These are phyloP conservation scores for Eilema depressum DNA, from an alignment of 2,888 invertebrate genomes.

Conservation along the genomic window DNA sequence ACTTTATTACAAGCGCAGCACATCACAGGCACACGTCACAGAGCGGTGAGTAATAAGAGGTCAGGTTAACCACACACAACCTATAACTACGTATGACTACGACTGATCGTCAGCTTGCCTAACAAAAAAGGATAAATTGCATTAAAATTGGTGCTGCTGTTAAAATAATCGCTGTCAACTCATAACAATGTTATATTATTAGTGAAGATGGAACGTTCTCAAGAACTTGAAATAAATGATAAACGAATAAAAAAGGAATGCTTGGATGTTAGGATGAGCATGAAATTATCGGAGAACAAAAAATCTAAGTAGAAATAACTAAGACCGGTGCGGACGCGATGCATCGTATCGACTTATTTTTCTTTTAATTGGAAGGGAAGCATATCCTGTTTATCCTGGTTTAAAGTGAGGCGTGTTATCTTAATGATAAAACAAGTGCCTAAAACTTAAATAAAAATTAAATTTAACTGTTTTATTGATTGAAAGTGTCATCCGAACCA, in stretches of 20 bases:
- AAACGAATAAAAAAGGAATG: slow-evolving; percentile 46
- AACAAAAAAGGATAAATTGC: slow-evolving; percentile 53
- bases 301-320: slow-evolving; percentile 54
- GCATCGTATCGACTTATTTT: slow-evolving; percentile 51
- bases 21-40: slow-evolving; percentile 28
- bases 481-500: too few species aligned
- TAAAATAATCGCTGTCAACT: slow-evolving; percentile 48
- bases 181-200: slow-evolving; percentile 48
- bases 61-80: slow-evolving; percentile 29
- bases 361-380: slow-evolving; percentile 51
- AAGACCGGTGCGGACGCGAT: slow-evolving; percentile 52
- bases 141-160: slow-evolving; percentile 50
- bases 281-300: slow-evolving; percentile 59
- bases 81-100: slow-evolving; percentile 29
- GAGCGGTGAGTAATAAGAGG: slow-evolving; percentile 22
- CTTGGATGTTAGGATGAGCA: slow-evolving; percentile 53
- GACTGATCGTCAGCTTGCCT: slow-evolving; percentile 39
- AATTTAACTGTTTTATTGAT: too few species aligned
- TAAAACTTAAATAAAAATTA: background rate
- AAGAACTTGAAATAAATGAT: slow-evolving; percentile 39
- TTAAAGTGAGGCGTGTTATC: slow-evolving; percentile 44
- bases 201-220: slow-evolving; percentile 33
- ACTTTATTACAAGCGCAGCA: slow-evolving; percentile 34
- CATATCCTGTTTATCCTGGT: slow-evolving; percentile 45
- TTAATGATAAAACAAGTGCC: slow-evolving; percentile 39